These are phyloP conservation scores for Mythimna loreyi DNA, from an alignment of 2,888 invertebrate species.

Conservation along the genomic window DNA sequence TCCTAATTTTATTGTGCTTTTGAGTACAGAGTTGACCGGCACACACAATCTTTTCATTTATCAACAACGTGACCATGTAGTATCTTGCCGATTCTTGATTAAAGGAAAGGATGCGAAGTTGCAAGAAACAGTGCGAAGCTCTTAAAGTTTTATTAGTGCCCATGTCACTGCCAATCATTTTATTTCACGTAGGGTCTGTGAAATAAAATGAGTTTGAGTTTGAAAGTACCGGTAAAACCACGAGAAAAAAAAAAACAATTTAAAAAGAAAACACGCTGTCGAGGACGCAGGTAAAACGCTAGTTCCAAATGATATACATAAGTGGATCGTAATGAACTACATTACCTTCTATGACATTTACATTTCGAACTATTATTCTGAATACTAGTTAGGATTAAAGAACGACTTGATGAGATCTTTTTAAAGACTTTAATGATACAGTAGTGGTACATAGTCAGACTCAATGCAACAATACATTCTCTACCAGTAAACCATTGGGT, in stretches of 20 bases:
- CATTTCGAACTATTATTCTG: slow-evolving; percentile 5
- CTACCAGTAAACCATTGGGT: too few relatives aligned
- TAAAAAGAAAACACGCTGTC: background rate
- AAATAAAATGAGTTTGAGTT: too few relatives aligned
- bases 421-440: background rate
- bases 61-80: too few relatives aligned
- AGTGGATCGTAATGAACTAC: background rate
- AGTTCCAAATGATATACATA: background rate
- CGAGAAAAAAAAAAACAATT: background rate
- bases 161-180: too few relatives aligned
- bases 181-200: too few relatives aligned
- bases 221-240: background rate
- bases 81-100: background rate
- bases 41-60: too few relatives aligned
- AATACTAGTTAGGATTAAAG: slow-evolving; percentile 2
- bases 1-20: too few relatives aligned
- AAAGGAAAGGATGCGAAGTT: too few relatives aligned
- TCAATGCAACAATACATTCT: too few relatives aligned
- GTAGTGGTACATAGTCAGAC: background rate
- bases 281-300: background rate
- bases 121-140: too few relatives aligned
- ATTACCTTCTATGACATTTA: slow-evolving; percentile 2
- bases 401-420: background rate
- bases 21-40: too few relatives aligned
- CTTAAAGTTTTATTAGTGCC: too few relatives aligned